phyloP scores from a whole-genome alignment of 2,797 vertebrate species.

The Anabas testudineus region DNA sequence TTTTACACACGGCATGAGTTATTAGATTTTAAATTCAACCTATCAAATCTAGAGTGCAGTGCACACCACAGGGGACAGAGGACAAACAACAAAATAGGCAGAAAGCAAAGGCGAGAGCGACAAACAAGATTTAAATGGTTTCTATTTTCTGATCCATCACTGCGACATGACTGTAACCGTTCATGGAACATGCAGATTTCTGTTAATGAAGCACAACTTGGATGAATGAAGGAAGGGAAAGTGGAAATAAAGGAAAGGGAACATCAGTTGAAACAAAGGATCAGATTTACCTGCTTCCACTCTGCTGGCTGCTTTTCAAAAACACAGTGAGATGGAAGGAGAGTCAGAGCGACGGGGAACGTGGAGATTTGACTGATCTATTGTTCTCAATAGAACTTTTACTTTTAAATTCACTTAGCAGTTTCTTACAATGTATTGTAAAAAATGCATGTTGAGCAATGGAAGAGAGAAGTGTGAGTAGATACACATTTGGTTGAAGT shows the following conservation, averaged over 20 bases:
- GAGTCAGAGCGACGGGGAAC: background rate
- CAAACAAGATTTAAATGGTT: background rate
- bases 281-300: constrained; percentile 5
- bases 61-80: background rate
- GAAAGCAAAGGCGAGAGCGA: background rate
- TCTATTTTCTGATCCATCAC: background rate
- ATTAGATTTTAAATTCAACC: constrained; percentile 11
- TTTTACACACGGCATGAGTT: constrained; percentile 11
- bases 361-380: background rate
- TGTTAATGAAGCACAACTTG: background rate
- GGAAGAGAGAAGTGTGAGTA: background rate
- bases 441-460: background rate
- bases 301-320: background rate
- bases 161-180: background rate
- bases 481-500: too few species aligned
- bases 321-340: background rate
- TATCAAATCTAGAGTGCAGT: background rate
- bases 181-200: background rate
- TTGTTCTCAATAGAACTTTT: background rate
- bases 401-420: too few species aligned
- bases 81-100: background rate
- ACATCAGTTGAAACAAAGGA: too few species aligned
- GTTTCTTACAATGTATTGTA: too few species aligned
- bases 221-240: background rate
- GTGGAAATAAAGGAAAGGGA: too few species aligned